Conservation (phyloP, 2,888 invertebrate genomes). For the Limnephilus auricula region DNA sequence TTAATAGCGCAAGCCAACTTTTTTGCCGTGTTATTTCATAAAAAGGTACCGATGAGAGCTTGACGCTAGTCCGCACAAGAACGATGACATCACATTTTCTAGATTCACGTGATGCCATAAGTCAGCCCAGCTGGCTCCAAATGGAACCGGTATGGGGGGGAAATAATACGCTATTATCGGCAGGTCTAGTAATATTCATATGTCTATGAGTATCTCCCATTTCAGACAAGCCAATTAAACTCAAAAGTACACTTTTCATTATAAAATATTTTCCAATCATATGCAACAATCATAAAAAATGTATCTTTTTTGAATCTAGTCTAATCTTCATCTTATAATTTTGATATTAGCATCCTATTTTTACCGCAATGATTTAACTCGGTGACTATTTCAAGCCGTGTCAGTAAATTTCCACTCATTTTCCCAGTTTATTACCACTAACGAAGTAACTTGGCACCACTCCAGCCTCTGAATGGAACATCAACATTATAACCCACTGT, state of each 20-base stretch:
- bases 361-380: slow-evolving; percentile 18
- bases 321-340: neutral
- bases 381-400: slow-evolving; percentile 43
- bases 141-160: too few species aligned
- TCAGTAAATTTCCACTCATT: slow-evolving; percentile 47
- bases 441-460: slow-evolving; percentile 32
- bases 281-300: neutral
- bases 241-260: neutral
- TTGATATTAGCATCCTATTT: slow-evolving; percentile 30
- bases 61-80: too few species aligned
- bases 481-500: slow-evolving; percentile 10
- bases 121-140: too few species aligned
- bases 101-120: too few species aligned
- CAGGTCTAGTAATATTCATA: too few species aligned
- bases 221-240: neutral
- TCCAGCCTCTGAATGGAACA: slow-evolving; percentile 41
- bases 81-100: too few species aligned
- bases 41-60: too few species aligned
- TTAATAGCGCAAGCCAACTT: too few species aligned
- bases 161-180: too few species aligned
- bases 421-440: slow-evolving; percentile 52
- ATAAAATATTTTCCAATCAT: neutral
- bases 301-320: neutral
- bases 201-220: neutral
- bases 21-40: too few species aligned